A percentile compares a stretch with the other conserved stretches of the same genome.
These are phyloP conservation scores for Kryphioiulus occultus DNA, from an alignment of 2,888 invertebrate species.

Conservation along the genomic window DNA sequence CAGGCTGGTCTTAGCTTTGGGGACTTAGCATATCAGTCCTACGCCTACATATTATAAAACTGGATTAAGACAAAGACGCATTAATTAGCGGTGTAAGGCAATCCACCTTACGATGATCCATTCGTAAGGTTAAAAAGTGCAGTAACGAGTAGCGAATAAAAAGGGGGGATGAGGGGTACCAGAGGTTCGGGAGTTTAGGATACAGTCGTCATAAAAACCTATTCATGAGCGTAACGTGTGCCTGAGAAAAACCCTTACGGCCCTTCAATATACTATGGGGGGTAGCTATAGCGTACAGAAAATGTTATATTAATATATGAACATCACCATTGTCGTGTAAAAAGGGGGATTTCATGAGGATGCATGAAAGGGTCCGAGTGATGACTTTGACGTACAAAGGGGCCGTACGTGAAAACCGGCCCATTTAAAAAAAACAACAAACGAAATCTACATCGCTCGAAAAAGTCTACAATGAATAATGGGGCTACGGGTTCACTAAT, in stretches of 20 bases:
- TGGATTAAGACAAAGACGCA: background rate
- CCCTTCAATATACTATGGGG: constrained; percentile 16
- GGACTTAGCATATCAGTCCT: background rate
- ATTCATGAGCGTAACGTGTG: constrained; percentile 36
- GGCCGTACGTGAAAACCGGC: constrained; percentile 7
- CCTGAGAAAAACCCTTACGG: constrained; percentile 36
- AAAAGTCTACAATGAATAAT: constrained; percentile 14
- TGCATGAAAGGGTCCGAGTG: background rate
- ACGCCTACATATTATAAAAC: background rate
- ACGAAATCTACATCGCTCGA: constrained; percentile 32
- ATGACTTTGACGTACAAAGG: constrained; percentile 36
- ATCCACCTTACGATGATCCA: constrained; percentile 18
- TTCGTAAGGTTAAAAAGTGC: constrained; percentile 15
- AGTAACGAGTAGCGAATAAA: constrained; percentile 13
- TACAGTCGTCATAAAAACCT: background rate
- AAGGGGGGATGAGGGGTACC: too few relatives aligned
- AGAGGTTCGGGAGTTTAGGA: background rate
- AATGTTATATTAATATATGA: constrained; percentile 35
- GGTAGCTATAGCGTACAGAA: constrained; percentile 35
- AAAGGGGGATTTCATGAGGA: constrained; percentile 29
- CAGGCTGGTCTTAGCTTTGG: background rate
- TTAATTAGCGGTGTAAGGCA: background rate
- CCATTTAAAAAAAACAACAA: constrained; percentile 31
- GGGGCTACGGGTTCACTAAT: constrained; percentile 7
- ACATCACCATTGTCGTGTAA: constrained; percentile 36